phyloP scores from a whole-genome alignment of 2,113 vertebrate species.

The Connochaetes taurinus region DNA sequence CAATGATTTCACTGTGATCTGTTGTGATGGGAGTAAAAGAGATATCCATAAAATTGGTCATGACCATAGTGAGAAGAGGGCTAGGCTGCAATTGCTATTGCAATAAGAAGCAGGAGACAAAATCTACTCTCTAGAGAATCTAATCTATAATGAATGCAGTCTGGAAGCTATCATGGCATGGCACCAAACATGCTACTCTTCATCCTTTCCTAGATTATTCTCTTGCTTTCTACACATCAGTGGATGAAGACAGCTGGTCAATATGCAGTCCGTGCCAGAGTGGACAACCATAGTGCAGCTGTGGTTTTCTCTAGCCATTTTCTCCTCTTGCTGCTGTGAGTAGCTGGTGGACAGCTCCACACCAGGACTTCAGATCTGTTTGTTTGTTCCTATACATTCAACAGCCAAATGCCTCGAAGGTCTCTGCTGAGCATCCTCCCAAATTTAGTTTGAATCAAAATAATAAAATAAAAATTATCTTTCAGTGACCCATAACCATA shows the following conservation, averaged over 20 bases:
- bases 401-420: not conserved
- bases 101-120: not conserved
- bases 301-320: not conserved
- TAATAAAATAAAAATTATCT: not conserved
- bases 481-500: not conserved
- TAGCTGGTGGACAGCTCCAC: not conserved
- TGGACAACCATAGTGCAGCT: not conserved
- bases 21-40: not conserved
- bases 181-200: not conserved
- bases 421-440: not conserved
- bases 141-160: not conserved
- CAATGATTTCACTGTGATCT: not conserved
- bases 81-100: not conserved
- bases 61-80: not conserved
- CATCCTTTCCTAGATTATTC: not conserved
- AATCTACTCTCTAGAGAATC: not conserved
- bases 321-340: not conserved
- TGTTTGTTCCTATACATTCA: not conserved
- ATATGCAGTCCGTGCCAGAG: accelerated
- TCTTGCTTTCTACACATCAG: not conserved
- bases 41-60: not conserved
- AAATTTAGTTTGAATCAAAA: not conserved
- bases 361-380: not conserved
- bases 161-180: not conserved
- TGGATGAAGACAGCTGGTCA: not conserved